Evolutionary conservation across 1,140 invertebrate genomes (phyloP).

Genomic region (Danaus plexippus): DNA sequence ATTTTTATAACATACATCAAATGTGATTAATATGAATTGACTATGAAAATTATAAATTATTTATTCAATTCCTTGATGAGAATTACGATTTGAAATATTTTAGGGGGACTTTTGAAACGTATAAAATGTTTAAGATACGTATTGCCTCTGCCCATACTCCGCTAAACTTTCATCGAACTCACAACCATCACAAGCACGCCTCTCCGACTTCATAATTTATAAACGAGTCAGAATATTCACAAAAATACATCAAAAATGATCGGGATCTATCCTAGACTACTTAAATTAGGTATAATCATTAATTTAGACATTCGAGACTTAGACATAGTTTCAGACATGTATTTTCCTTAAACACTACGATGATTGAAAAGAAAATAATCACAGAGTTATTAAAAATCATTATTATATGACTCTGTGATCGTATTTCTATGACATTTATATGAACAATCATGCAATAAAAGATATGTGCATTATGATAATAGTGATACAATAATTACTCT

Average conservation of each 20-base stretch:
- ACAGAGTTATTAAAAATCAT: too few species aligned
- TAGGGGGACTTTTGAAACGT: too few species aligned
- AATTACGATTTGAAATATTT: too few species aligned
- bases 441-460: slow-evolving; percentile 6
- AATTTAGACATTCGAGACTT: slow-evolving; percentile 40
- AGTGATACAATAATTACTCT: slow-evolving; percentile 1
- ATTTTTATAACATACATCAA: too few species aligned
- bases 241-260: slow-evolving; percentile 39
- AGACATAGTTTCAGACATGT: slow-evolving; percentile 64
- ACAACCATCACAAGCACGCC: background rate
- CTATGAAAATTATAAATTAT: too few species aligned
- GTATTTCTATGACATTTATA: too few species aligned
- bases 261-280: slow-evolving; percentile 28
- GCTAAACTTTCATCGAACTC: too few species aligned
- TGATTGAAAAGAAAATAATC: slow-evolving; percentile 14
- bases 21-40: too few species aligned
- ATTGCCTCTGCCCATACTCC: too few species aligned
- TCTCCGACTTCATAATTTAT: slow-evolving; percentile 1
- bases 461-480: slow-evolving; percentile 14
- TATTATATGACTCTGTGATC: too few species aligned
- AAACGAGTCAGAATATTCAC: slow-evolving; percentile 15
- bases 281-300: slow-evolving; percentile 29
- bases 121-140: too few species aligned
- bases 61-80: too few species aligned
- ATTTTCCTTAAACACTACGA: slow-evolving; percentile 47